These are phyloP conservation scores for Chiloscyllium punctatum DNA, from an alignment of 2,797 vertebrate species.

Conservation along the genomic window DNA sequence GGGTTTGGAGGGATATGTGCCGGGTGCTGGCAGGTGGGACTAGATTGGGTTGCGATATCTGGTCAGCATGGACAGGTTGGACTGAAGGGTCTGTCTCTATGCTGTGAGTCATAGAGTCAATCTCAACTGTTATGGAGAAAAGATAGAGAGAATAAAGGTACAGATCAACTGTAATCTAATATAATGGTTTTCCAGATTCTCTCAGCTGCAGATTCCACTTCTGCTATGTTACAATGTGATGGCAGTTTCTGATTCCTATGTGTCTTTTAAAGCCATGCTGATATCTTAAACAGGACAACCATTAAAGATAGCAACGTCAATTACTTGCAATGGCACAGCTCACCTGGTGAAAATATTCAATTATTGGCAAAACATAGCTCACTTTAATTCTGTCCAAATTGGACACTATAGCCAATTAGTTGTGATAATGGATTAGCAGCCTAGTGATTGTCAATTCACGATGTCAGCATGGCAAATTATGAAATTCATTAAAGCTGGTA, in stretches of 20 bases:
- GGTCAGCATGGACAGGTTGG: too few species aligned
- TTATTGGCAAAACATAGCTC: background rate
- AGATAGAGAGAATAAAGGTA: background rate
- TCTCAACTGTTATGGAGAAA: background rate
- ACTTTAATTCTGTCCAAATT: background rate
- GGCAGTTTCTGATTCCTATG: background rate
- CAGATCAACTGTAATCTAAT: background rate
- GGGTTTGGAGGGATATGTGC: too few species aligned
- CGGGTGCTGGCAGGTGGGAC: too few species aligned
- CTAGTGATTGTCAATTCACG: background rate
- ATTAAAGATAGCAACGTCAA: background rate
- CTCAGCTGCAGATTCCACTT: background rate
- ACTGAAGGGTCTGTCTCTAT: too few species aligned
- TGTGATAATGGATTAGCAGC: background rate
- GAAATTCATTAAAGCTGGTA: background rate
- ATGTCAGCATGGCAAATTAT: background rate
- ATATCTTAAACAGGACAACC: background rate
- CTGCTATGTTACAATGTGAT: background rate
- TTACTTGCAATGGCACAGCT: background rate
- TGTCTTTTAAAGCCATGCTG: background rate
- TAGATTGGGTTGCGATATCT: too few species aligned
- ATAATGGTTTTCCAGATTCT: background rate
- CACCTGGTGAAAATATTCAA: background rate
- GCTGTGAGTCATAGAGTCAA: too few species aligned
- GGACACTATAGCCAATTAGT: background rate